These are phyloP conservation scores for Siderastrea radians DNA, from an alignment of 92 coral and sea anemone genomes.

Conservation along the genomic window DNA sequence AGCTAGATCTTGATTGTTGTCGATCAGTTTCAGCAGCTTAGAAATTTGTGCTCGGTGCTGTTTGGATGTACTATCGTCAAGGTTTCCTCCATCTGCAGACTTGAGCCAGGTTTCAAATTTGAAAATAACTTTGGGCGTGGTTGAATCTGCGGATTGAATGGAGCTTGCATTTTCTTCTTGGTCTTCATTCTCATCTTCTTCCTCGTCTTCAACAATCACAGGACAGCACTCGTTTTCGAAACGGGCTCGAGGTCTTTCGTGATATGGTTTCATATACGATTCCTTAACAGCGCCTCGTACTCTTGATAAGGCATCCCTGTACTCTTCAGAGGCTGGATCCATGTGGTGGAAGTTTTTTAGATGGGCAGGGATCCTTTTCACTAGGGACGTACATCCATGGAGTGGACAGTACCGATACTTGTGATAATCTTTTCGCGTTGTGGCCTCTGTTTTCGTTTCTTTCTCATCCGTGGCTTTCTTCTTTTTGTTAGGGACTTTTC, in stretches of 20 bases:
- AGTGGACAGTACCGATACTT: conserved; percentile 24
- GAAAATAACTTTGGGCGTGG: too few species aligned
- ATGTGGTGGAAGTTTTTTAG: conserved; percentile 26
- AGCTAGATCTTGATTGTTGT: conserved; percentile 12
- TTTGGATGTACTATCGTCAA: background rate
- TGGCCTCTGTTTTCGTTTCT: conserved; percentile 6
- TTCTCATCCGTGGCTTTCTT: background rate
- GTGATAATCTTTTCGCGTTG: conserved; percentile 17
- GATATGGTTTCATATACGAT: background rate
- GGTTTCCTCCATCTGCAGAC: conserved; percentile 13
- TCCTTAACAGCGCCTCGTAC: background rate
- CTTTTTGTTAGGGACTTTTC: conserved; percentile 21
- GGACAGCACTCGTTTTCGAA: background rate
- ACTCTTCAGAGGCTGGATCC: conserved; percentile 7
- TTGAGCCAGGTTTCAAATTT: conserved; percentile 11
- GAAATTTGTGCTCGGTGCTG: background rate
- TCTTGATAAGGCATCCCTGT: background rate
- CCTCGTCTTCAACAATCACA: background rate
- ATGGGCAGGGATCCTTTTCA: conserved; percentile 26
- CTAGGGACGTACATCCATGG: conserved; percentile 21
- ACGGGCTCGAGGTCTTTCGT: too few species aligned
- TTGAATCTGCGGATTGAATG: background rate
- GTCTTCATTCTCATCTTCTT: too few species aligned
- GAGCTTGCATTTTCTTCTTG: conserved; percentile 6
- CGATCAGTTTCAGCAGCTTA: conserved; percentile 2